phyloP scores from a whole-genome alignment of 2,888 invertebrate genomes.

The Lasius platythorax region DNA sequence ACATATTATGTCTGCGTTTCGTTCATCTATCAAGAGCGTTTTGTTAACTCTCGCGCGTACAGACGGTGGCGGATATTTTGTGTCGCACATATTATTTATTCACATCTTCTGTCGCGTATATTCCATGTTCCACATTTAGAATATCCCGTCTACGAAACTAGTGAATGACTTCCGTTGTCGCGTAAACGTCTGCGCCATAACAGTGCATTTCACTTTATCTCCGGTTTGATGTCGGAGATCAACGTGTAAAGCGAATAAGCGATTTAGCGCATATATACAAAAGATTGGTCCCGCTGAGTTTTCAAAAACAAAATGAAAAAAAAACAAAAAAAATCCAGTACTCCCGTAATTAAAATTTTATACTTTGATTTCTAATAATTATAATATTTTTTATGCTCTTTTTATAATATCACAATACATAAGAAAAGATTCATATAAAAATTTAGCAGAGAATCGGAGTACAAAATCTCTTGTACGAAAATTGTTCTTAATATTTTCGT shows the following conservation, averaged over 20 bases:
- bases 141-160: slow-evolving; percentile 67
- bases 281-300: not conserved
- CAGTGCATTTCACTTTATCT: slow-evolving; percentile 64
- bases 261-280: not conserved
- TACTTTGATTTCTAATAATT: not conserved
- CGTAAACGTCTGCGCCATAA: slow-evolving; percentile 51
- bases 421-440: not conserved
- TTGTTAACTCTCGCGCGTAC: slow-evolving; percentile 13
- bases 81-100: slow-evolving; percentile 67
- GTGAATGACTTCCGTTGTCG: slow-evolving; percentile 73
- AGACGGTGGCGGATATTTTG: not conserved
- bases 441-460: not conserved
- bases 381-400: not conserved
- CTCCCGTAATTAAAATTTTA: not conserved
- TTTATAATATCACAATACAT: not conserved
- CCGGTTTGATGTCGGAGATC: slow-evolving; percentile 48
- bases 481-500: not conserved
- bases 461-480: not conserved
- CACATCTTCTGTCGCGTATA: slow-evolving; percentile 57
- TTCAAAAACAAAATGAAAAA: not conserved
- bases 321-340: not conserved
- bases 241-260: not conserved
- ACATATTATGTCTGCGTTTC: slow-evolving; percentile 2
- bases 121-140: slow-evolving; percentile 72
- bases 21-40: slow-evolving; percentile 3